Percentiles rank a stretch among this genome's conserved stretches.
Conservation (phyloP, 2,888 invertebrate genomes). For the Steinernema hermaphroditum region DNA sequence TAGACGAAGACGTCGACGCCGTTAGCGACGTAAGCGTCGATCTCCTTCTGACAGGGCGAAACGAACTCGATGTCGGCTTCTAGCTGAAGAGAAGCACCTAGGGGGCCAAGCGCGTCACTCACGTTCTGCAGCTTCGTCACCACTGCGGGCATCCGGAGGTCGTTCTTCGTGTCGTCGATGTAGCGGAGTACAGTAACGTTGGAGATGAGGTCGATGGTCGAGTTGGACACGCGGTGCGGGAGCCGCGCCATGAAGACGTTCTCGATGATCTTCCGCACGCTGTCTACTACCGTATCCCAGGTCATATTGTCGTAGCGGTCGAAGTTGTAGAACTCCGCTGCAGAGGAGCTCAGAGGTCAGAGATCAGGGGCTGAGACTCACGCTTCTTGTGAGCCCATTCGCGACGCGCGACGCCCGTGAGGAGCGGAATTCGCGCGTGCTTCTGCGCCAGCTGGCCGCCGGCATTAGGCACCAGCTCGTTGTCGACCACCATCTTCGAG, state of each 20-base stretch:
- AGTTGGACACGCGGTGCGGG: constrained; percentile 54
- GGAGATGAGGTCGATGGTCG: constrained; percentile 61
- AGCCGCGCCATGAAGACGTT: constrained; percentile 47
- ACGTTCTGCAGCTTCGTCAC: constrained; percentile 49
- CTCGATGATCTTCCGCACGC: constrained; percentile 59
- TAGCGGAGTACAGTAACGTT: constrained; percentile 63
- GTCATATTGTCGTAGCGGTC: constrained; percentile 51
- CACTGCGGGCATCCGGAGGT: constrained; percentile 49
- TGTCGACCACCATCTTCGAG: constrained; percentile 66
- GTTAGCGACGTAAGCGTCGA: constrained; percentile 54
- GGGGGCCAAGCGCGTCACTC: not conserved
- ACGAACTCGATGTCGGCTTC: constrained; percentile 67
- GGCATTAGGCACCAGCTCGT: constrained; percentile 60
- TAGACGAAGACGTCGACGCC: constrained; percentile 60
- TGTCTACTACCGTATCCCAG: constrained; percentile 51
- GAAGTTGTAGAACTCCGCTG: constrained; percentile 64
- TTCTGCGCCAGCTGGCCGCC: constrained; percentile 51
- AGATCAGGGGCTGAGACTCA: constrained; percentile 33
- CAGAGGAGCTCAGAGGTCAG: constrained; percentile 31
- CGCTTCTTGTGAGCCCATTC: constrained; percentile 67
- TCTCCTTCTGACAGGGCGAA: constrained; percentile 63
- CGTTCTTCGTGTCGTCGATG: constrained; percentile 49
- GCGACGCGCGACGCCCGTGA: constrained; percentile 64
- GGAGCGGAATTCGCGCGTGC: constrained; percentile 61
- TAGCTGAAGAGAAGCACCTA: constrained; percentile 44